Base-by-base conservation (phyloP, 2,888 invertebrate species). In the Hirudinaria manillensis region DNA sequence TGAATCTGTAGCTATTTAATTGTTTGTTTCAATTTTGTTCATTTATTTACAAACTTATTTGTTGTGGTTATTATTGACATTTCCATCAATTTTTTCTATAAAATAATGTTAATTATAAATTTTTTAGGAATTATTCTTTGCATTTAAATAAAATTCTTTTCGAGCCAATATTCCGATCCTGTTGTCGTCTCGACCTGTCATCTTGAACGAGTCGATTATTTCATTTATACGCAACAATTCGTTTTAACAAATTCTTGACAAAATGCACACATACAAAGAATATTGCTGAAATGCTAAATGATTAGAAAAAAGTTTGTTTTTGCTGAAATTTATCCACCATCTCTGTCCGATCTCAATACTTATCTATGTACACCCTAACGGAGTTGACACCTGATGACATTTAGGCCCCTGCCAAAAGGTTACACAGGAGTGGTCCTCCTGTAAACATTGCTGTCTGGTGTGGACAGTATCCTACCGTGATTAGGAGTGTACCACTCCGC, bases 391-490 rank as follows among this genome's bases (percentile, higher is more conserved):
- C 61, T 61, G 61, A 61, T 61, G 29, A 61, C 29, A 19, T 61
- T 24, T 16, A 61, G 61, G 29, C 29, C 29, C 29, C 29, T 61
- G 61, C 61, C 61, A 10, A 29, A 27, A 27, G 10, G 24, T 73
- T 56, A 73, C 34, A 73, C 73, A 13, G 73, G 73, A 19, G 73
- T 73, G 21, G 73, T 73, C 34, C 73, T 56, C 36, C 73, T 55
- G 73, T 73, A 73, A 6, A 73, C 2, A 32, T 72, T 73, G 32
- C 55, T 56, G 73, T 73, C 73, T n/a, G 73, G 73, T 2, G 73
- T 73, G 45, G 55, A 61, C 56, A 73, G 45, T 2, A 6, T 65
- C 38, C 65, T 65, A 24, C 38, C 32, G 36, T 55, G 34, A n/a
- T 34, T 68, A 10, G 68, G 68, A 68, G 32, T 55, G 34, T 53